These are phyloP conservation scores for Lepus townsendii DNA, from an alignment of 2,797 vertebrate species.

Conservation along the genomic window DNA sequence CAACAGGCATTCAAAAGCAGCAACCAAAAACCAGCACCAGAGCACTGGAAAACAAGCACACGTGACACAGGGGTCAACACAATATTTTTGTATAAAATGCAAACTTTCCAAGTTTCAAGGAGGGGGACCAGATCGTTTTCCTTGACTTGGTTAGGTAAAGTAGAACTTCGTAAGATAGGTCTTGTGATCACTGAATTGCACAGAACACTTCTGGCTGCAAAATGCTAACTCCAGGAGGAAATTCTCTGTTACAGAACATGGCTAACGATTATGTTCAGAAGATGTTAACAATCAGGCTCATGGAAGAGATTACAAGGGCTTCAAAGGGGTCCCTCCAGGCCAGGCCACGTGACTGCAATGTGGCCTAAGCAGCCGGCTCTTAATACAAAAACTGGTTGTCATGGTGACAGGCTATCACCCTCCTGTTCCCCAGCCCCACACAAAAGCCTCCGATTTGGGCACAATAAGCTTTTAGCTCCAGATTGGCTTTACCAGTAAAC, in stretches of 20 bases:
- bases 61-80: neutral
- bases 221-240: slow-evolving; percentile 73
- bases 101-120: slow-evolving; percentile 49
- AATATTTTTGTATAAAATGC: neutral
- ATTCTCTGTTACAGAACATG: slow-evolving; percentile 83
- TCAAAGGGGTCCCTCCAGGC: slow-evolving; percentile 80
- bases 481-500: slow-evolving; percentile 67
- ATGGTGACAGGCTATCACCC: slow-evolving; percentile 83
- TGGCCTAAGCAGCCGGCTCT: slow-evolving; percentile 79
- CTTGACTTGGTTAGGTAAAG: slow-evolving; percentile 20
- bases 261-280: slow-evolving; percentile 87
- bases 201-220: slow-evolving; percentile 31
- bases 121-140: slow-evolving; percentile 37
- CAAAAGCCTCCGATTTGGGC: slow-evolving; percentile 73
- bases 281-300: slow-evolving; percentile 83
- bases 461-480: slow-evolving; percentile 72
- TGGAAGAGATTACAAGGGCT: slow-evolving; percentile 85
- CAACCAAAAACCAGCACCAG: neutral
- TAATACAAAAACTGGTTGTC: slow-evolving; percentile 86
- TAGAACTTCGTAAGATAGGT: neutral
- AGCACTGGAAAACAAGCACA: rapidly evolving
- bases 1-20: neutral
- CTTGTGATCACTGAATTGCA: neutral
- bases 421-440: slow-evolving; percentile 67
- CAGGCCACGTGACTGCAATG: slow-evolving; percentile 80